Base-by-base conservation (phyloP, 2,113 vertebrate species). In the Hyperopisus bebe region DNA sequence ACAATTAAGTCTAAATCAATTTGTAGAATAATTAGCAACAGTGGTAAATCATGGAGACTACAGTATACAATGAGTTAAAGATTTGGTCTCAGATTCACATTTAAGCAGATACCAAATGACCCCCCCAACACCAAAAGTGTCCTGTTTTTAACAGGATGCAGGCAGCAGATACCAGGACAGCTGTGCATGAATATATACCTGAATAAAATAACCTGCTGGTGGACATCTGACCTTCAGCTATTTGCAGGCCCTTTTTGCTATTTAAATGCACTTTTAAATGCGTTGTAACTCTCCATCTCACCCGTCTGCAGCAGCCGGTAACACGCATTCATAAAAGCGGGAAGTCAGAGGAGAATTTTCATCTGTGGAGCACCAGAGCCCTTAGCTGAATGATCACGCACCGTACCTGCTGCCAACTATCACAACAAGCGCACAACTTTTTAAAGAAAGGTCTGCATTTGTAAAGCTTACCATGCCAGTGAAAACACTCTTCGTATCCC, bases 401-500 rank as follows among this genome's bases (percentile, higher is more conserved):
- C 46, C n/a, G 1, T 15, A 86, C 35, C 35, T 42, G 35, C 35
- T 17, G 13, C 35, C 11, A 77, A 85, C 8, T n/a, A 46, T 24
- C 44, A 24, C 44, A 47, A n/a, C 39, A 84, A 17, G 70, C 35
- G 5, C 70, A 39, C 31, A 39, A 77, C 27, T 77, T 77, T 70
- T 74, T 46, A 42, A 86, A 46, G 19, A 47, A 31, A 46, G 44
- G 27, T 10, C 70, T 77, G 19, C 0, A 13, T 24, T 48, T 82
- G 9, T 55, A 46, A 42, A 13, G 77, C 91, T 91, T 66, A 92
- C 90, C 90, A 85, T 86, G 42, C 15, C 9, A 35, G 53, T n/a
- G 82, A 77, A 21, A n/a, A 31, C 17, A 39, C 87, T 39, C 55
- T 46, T 48, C 90, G 88, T 62, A n/a, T 91, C 88, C 55, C 88